Percentiles rank a stretch among this genome's conserved stretches.
Conservation (phyloP, 2,888 invertebrate genomes). For the Lasius fuliginosus region DNA sequence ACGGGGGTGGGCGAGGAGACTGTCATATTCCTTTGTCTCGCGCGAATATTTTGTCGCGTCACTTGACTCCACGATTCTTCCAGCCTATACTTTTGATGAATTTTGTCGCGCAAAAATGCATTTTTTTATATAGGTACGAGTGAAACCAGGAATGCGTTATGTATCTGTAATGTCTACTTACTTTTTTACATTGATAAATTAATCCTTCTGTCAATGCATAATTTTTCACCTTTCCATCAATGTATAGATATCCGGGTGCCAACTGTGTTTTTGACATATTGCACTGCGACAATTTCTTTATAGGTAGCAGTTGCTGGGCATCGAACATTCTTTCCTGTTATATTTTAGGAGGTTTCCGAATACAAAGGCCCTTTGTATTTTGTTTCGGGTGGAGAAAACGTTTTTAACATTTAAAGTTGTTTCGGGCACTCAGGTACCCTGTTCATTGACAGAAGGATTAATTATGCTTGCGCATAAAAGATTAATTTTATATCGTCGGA, state of each 20-base stretch:
- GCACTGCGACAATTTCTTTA: too few species aligned
- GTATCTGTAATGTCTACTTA: background rate
- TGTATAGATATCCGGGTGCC: too few species aligned
- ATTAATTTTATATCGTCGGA: constrained; percentile 8
- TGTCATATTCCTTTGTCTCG: constrained; percentile 27
- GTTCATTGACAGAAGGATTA: too few species aligned
- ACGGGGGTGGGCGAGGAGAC: background rate
- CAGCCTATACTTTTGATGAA: background rate
- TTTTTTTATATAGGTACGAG: background rate
- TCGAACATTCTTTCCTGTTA: too few species aligned
- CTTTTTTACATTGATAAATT: background rate
- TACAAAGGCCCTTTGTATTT: too few species aligned
- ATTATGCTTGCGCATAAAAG: background rate
- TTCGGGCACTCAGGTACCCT: too few species aligned
- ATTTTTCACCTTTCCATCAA: too few species aligned
- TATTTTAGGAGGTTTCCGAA: too few species aligned
- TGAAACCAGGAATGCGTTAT: background rate
- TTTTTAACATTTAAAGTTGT: too few species aligned
- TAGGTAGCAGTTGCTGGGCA: too few species aligned
- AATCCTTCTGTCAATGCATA: background rate
- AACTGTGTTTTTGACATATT: too few species aligned
- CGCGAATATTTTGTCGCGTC: constrained; percentile 29
- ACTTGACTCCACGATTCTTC: constrained; percentile 7
- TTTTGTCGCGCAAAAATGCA: background rate
- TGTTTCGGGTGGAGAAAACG: too few species aligned